Conservation (phyloP, 2,888 invertebrate species). For the Meiosimyza decipiens region DNA sequence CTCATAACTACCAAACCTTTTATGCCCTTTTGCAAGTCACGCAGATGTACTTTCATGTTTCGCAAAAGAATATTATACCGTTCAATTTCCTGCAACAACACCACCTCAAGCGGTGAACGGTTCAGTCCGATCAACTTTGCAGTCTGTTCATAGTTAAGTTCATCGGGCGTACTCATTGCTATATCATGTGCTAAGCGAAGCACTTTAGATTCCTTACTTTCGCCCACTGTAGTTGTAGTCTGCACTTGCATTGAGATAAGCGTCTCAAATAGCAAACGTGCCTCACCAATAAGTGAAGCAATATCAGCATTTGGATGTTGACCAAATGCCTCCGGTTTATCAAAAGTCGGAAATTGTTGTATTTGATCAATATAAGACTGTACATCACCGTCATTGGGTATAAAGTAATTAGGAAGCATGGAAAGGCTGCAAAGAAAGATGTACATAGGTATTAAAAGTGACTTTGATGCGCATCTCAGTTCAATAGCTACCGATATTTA, state of each 20-base stretch:
- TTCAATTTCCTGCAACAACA: conserved; percentile 81
- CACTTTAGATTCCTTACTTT: conserved; percentile 70
- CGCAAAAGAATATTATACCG: conserved; percentile 75
- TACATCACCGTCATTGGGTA: conserved; percentile 84
- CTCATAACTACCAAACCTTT: conserved; percentile 92
- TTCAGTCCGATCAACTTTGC: conserved; percentile 79
- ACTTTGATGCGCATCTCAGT: no score
- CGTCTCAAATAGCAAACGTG: conserved; percentile 79
- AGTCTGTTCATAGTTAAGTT: conserved; percentile 82
- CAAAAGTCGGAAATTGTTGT: conserved; percentile 79
- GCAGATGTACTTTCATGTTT: conserved; percentile 70
- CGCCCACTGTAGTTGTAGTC: conserved; percentile 69
- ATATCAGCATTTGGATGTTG: conserved; percentile 93
- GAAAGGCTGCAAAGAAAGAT: conserved; percentile 73
- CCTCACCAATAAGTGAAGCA: conserved; percentile 84
- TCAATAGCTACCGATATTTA: conserved; percentile 51
- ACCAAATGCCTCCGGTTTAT: conserved; percentile 89
- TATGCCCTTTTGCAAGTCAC: conserved; percentile 81
- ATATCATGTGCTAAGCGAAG: conserved; percentile 78
- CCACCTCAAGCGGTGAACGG: conserved; percentile 84
- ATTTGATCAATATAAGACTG: conserved; percentile 85
- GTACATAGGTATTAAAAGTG: not conserved
- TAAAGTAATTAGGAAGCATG: conserved; percentile 79
- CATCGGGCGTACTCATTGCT: conserved; percentile 75
- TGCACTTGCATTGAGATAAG: conserved; percentile 82